Evolutionary conservation across 2,888 invertebrate species (phyloP), one percentile per base, ranked within the genome.

Genomic region (Clusia tigrina): DNA sequence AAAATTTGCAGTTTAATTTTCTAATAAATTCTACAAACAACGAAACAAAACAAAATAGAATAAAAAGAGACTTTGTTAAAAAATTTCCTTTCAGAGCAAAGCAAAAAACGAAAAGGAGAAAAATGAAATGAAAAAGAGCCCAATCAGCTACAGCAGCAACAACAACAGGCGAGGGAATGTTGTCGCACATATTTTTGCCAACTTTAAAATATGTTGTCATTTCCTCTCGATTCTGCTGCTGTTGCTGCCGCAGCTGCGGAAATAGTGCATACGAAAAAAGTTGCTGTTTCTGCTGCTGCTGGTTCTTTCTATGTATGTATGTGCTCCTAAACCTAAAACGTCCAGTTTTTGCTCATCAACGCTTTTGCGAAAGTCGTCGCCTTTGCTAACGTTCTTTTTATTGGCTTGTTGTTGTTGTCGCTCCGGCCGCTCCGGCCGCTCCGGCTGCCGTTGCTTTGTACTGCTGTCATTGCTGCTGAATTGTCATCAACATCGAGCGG

Each of bases 261-360:
- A 48, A 48, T 48, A 48, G 22, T 22, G 22, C 48, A 20, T 18
- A 20, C 5, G 12, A 32, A 42, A 42, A 42, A 48, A 48, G 48
- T 48, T 42, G 42, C n/a, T 42, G 42, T 3, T n/a, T n/a, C 42
- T 42, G 42, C n/a, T 3, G 15, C 9, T 3, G 9, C n/a, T 17
- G 20, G 20, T 5, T 10, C 42, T 75, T 73, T 77, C 78, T 75
- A 78, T 78, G 9, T 17, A n/a, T n/a, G n/a, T 15, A 78, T 74
- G 76, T 72, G 77, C 78, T 75, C 77, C 76, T 77, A 75, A 75
- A 78, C 74, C 78, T 77, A 77, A 75, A 78, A 78, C 72, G 78
- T 68, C 78, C 71, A 77, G 69, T 75, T 78, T 74, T 74, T 75
- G 74, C 76, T 75, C 74, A 75, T 75, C 74, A 75, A 77, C 74